A percentile compares a stretch with the other conserved stretches of the same genome.
Conservation (phyloP, 2,797 vertebrate genomes). For the Centropyge bicolor region DNA sequence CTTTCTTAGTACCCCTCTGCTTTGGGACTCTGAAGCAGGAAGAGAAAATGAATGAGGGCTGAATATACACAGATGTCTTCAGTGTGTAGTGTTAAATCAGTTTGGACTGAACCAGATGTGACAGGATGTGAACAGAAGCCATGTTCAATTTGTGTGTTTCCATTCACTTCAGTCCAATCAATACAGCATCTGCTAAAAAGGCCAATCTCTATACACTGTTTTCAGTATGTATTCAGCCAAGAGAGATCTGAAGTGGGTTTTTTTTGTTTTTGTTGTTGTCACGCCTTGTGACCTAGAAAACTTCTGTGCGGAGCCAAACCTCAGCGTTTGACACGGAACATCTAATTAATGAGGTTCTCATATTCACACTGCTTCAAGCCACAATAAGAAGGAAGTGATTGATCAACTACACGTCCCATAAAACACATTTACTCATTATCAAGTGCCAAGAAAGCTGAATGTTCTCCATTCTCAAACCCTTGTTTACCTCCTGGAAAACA, state of each 20-base stretch:
- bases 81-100: not conserved
- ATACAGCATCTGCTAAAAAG: not conserved
- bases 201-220: not conserved
- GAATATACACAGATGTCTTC: not conserved
- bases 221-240: not conserved
- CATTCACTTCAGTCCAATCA: not conserved
- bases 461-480: not conserved
- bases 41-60: not conserved
- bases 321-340: not conserved
- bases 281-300: not conserved
- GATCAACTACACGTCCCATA: not conserved
- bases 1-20: not conserved
- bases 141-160: not conserved
- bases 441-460: not conserved
- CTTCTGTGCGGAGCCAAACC: not conserved
- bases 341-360: not conserved
- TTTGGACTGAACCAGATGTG: too few species aligned
- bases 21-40: slow-evolving; percentile 47
- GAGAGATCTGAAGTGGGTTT: not conserved
- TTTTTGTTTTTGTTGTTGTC: too few species aligned
- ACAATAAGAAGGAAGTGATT: not conserved
- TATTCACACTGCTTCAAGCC: not conserved
- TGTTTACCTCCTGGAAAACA: not conserved
- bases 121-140: not conserved
- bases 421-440: not conserved